Base-by-base conservation (phyloP, 2,113 vertebrate species). In the Limnothrissa miodon region DNA sequence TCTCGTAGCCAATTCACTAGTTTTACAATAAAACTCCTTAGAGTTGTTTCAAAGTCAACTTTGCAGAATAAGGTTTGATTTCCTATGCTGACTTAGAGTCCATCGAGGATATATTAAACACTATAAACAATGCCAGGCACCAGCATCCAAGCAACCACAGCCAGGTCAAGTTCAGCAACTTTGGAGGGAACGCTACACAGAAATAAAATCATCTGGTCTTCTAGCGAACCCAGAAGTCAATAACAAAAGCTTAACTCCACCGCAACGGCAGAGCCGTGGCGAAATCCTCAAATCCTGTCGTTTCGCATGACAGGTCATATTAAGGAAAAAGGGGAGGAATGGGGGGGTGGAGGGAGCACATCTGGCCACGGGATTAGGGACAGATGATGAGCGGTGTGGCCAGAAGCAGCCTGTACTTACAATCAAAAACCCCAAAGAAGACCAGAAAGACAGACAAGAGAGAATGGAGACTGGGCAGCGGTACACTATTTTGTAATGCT, bases 241-340 rank as follows among this genome's bases (percentile, higher is more conserved):
- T 74, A 74, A 74, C 66, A 74, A 74, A 25, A 62, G 59, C 59
- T 62, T 62, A 62, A 62, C n/a, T 62, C 59, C 25, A 29, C 59
- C 59, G 66, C 66, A 5, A 74, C n/a, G 9, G 59, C 59, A 62
- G 59, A 74, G 66, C 66, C 29, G n/a, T 62, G 59, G 7, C 25
- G 56, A 29, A 25, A 13, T 62, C 59, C 25, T 62, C n/a, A 62
- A 25, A 62, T 62, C 59, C 9, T 29, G n/a, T 11, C 10, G 8
- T 29, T 29, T 62, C n/a, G 25, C 59, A 10, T 62, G 59, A 62
- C 59, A 62, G 59, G 59, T 62, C 59, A 6, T 62, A 62, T 62
- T 62, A 62, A 62, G 51, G 19, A 62, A 11, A 62, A 11, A n/a
- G 59, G n/a, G n/a, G 59, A 0, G 10, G 6, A 42, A 42, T 42